Conservation (phyloP, 2,797 vertebrate species). For the Molossus alvarezi region DNA sequence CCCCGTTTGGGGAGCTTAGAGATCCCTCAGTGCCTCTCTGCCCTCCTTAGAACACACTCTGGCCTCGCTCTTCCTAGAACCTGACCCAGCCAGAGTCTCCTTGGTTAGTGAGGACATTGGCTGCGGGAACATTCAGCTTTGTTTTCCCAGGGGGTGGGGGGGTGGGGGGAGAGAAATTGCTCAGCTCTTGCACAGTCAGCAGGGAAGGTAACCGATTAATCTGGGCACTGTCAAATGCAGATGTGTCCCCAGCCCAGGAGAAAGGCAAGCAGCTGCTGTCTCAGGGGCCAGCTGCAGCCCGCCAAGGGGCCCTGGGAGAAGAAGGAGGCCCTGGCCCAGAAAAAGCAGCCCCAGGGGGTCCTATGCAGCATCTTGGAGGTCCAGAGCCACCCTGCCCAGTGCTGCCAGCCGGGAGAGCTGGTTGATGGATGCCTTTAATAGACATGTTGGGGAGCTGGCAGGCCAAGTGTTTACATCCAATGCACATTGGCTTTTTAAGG, state of each 20-base stretch:
- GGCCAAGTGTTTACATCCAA: slow-evolving; percentile 54
- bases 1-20: slow-evolving; percentile 42
- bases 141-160: slow-evolving; percentile 35
- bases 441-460: slow-evolving; percentile 7
- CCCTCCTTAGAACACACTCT: slow-evolving; percentile 75
- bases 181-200: slow-evolving; percentile 64
- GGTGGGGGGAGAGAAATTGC: background rate
- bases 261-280: slow-evolving; percentile 43
- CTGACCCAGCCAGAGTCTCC: background rate
- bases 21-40: slow-evolving; percentile 62
- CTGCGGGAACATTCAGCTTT: slow-evolving; percentile 61
- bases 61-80: slow-evolving; percentile 82
- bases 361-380: background rate
- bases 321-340: slow-evolving; percentile 20
- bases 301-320: background rate
- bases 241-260: slow-evolving; percentile 54
- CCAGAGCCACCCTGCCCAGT: background rate
- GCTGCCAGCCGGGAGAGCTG: background rate
- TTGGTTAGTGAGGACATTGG: slow-evolving; percentile 60
- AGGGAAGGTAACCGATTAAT: slow-evolving; percentile 60
- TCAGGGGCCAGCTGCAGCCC: slow-evolving; percentile 16
- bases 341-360: background rate
- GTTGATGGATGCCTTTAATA: slow-evolving; percentile 64
- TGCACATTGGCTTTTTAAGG: slow-evolving; percentile 68
- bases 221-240: slow-evolving; percentile 43